Evolutionary conservation across 2,888 invertebrate genomes (phyloP), one percentile per base, ranked within the genome.

Genomic region (Oscheius onirici): DNA sequence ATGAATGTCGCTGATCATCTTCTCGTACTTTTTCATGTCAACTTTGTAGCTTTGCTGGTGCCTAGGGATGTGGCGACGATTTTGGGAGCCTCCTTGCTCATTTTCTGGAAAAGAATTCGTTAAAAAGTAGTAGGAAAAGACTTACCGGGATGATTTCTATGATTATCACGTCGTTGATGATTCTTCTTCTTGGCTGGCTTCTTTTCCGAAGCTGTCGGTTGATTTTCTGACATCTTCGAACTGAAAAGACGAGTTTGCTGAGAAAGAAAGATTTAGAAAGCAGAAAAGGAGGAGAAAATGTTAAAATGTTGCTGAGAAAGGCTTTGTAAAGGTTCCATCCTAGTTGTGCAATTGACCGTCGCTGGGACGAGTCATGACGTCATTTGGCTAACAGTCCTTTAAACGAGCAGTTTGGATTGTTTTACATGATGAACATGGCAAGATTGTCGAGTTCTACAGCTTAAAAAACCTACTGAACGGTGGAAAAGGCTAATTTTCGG

Each of bases 1-100:
- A 43, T 79, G 73, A 24, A 76, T 75, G 2, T 76, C 77, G 6
- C 72, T 57, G 24, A 81, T 78, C 79, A 81, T 78, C 58, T 71
- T 73, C 49, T 81, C 78, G 58, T 81, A 81, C 58, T 81, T 78
- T 52, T 73, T 73, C 81, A 81, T 81, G 44, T 81, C 78, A 1
- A 81, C 77, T n/a, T 70, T 69, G 58, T 71, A 65, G 43, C 61
- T 52, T 17, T 54, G 54, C 11, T 34, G 41, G 11, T 20, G 52
- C 11, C n/a, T n/a, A 11, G 51, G n/a, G 52, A n/a, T 17, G 40
- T 40, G 13, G 10, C 52, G n/a, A 17, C 34, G 46, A 28, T 58
- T 40, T 43, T 41, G 58, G 2, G 58, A 58, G 20, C 41, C 24
- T 17, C 41, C 40, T 58, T 58, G 58, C 11, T 20, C 41, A 58